A percentile compares a stretch with the other conserved stretches of the same genome.
phyloP scores from a whole-genome alignment of 2,888 invertebrate genomes.

The Epinotia ramella region DNA sequence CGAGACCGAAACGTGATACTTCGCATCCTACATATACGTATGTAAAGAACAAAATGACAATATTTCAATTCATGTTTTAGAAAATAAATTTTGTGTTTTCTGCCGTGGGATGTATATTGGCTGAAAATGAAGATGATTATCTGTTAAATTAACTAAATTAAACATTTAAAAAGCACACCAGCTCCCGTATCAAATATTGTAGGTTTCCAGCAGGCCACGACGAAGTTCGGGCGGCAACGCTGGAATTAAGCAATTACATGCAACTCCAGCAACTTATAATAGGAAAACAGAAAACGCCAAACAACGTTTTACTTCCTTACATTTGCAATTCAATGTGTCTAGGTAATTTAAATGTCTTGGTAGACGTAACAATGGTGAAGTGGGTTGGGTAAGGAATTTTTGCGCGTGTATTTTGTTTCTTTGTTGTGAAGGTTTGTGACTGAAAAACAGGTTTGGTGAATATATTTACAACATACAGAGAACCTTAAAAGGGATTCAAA shows the following conservation, averaged over 20 bases:
- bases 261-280: constrained; percentile 70
- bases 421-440: constrained; percentile 7
- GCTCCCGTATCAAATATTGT: constrained; percentile 51
- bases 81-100: too few species aligned
- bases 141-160: too few species aligned
- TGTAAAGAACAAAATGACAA: too few species aligned
- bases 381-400: constrained; percentile 31
- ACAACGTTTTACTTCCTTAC: constrained; percentile 69
- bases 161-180: not conserved
- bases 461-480: not conserved
- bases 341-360: constrained; percentile 57
- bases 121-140: too few species aligned
- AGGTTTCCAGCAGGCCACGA: constrained; percentile 48
- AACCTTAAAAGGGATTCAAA: not conserved
- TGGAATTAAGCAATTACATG: constrained; percentile 79
- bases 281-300: constrained; percentile 73
- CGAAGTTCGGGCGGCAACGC: constrained; percentile 66
- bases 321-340: constrained; percentile 75
- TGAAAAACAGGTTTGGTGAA: not conserved
- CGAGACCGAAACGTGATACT: too few species aligned
- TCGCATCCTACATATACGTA: too few species aligned
- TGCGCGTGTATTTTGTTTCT: constrained; percentile 8
- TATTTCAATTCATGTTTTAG: too few species aligned
- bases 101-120: too few species aligned
- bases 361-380: constrained; percentile 39